phyloP scores from a whole-genome alignment of 2,113 vertebrate genomes.

The Suricata suricatta region DNA sequence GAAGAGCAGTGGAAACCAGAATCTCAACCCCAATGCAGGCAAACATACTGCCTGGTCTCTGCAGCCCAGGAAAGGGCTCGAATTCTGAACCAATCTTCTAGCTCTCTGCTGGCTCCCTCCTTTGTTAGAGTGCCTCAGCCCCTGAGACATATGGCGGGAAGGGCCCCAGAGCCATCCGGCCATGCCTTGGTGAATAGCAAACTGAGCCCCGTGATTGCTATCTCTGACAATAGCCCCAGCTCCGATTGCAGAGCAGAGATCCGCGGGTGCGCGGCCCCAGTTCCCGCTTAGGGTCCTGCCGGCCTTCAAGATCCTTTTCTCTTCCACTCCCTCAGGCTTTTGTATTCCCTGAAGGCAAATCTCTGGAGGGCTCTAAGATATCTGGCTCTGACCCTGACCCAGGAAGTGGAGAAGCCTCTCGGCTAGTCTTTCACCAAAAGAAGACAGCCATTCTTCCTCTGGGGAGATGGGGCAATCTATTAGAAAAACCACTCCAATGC shows the following conservation, averaged over 20 bases:
- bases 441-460: conserved; percentile 48
- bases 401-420: conserved; percentile 19
- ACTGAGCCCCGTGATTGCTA: conserved; percentile 52
- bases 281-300: conserved; percentile 6
- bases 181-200: conserved; percentile 57
- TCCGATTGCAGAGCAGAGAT: conserved; percentile 43
- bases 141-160: conserved; percentile 43
- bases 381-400: conserved; percentile 29
- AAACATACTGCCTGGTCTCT: neutral
- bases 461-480: conserved; percentile 5
- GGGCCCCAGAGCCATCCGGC: conserved; percentile 13
- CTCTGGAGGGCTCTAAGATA: conserved; percentile 69
- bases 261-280: neutral
- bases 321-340: conserved; percentile 40
- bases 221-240: conserved; percentile 56
- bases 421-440: conserved; percentile 67
- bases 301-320: conserved; percentile 42
- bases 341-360: conserved; percentile 62
- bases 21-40: neutral
- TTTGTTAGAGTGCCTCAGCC: conserved; percentile 32
- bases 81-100: neutral
- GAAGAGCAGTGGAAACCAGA: neutral
- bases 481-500: neutral
- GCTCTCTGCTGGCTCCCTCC: neutral
- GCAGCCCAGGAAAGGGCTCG: neutral